These are phyloP conservation scores for Drosophila quadrilineata DNA, from an alignment of 1,140 invertebrate genomes.

Conservation along the genomic window DNA sequence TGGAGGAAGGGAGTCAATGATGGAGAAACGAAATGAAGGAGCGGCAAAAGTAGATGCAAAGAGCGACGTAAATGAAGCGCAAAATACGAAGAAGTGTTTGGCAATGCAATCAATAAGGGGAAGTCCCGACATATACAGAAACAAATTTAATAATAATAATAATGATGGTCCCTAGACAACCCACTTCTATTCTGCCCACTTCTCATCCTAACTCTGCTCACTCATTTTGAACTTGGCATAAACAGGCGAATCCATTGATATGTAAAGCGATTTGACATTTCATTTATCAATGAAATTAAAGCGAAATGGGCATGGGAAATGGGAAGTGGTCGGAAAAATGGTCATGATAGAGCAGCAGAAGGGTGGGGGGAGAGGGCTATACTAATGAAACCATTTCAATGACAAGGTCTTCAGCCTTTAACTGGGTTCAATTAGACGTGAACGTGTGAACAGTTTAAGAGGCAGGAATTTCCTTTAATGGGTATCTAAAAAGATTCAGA, in stretches of 20 bases:
- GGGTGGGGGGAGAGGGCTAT: neutral
- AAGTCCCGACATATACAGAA: conserved; percentile 9
- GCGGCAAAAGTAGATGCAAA: too few species aligned
- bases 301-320: conserved; percentile 29
- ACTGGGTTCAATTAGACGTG: conserved; percentile 26
- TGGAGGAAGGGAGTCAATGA: conserved; percentile 34
- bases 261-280: conserved; percentile 71
- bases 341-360: neutral
- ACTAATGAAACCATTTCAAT: conserved; percentile 20
- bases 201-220: neutral
- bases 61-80: conserved; percentile 62
- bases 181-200: neutral
- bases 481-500: neutral
- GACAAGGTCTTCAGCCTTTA: conserved; percentile 8
- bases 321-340: neutral
- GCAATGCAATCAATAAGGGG: conserved; percentile 61
- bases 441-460: conserved; percentile 16
- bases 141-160: conserved; percentile 33
- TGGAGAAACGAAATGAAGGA: conserved; percentile 61
- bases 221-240: neutral
- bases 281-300: conserved; percentile 74
- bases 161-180: neutral
- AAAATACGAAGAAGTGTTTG: conserved; percentile 62
- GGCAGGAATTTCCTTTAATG: neutral
- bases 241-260: conserved; percentile 62